Base-by-base conservation (phyloP, 1,140 invertebrate genomes). In the Ephestia elutella region DNA sequence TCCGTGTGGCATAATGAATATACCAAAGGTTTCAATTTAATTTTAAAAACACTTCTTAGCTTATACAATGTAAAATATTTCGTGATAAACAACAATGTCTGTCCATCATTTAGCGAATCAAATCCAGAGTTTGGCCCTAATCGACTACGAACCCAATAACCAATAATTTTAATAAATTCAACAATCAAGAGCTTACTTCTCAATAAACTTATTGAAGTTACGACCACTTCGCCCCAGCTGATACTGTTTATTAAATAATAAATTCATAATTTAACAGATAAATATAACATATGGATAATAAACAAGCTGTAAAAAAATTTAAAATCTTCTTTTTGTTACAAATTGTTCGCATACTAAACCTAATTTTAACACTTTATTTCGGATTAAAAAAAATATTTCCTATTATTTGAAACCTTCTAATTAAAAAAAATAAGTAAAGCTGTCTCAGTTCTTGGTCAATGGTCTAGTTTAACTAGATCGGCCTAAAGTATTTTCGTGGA, bases 111-210 rank as follows among this genome's bases (percentile, higher is more conserved):
- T 2, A 8, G 5, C 38, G 15, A 44, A 44, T 44, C 13, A 44
- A 44, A 44, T 44, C 38, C 15, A 15, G n/a, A n/a, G 15, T 44
- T 7, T 44, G 38, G n/a, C 38, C 38, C 15, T 15, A 44, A 44
- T 44, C 38, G 13, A 15, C 2, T 10, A 13, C 38, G 15, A 15
- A 13, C 3, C 1, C 38, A 44, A 44, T 10, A 32, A 44, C 38
- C 38, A 44, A 44, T 44, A 44, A 44, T 15, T n/a, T 44, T 44
- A 44, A 44, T 44, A 44, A 44, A n/a, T 15, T 15, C 38, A 44
- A 44, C 38, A 44, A 44, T 44, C n/a, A 13, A 44, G 38, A 15
- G 13, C 38, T 44, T 11, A 44, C n/a, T 3, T 44, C 15, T 44
- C 15, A 44, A 44, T 44, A 44, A 44, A 44, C 13, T 44, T 44